Evolutionary conservation across 2,888 invertebrate genomes (phyloP).

Genomic region (Tipula unca): DNA sequence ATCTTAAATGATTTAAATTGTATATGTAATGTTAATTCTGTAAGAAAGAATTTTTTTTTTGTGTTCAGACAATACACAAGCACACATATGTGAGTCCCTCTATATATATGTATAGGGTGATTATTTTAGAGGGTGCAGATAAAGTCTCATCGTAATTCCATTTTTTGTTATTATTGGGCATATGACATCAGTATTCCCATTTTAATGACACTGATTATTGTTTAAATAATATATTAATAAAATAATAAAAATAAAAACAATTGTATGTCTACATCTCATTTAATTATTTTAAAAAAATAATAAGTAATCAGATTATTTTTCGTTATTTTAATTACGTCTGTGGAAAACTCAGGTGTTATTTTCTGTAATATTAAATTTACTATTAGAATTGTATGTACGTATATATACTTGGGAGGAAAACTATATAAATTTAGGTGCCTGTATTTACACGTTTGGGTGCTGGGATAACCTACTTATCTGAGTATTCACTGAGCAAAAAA

Average conservation of each 20-base stretch:
- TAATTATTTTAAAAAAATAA: not conserved
- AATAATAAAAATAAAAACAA: not conserved
- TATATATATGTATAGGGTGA: not conserved
- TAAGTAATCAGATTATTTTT: not conserved
- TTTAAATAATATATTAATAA: not conserved
- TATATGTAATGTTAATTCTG: not conserved
- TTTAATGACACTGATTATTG: not conserved
- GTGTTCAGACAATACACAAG: not conserved
- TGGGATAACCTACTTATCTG: too few relatives aligned
- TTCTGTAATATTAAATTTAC: too few relatives aligned
- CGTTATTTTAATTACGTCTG: not conserved
- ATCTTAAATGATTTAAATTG: constrained; percentile 8
- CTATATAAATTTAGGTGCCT: too few relatives aligned
- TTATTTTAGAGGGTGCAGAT: not conserved
- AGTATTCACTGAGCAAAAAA: too few relatives aligned
- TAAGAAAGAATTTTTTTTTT: not conserved
- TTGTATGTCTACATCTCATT: not conserved
- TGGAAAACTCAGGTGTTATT: not conserved
- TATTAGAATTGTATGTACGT: too few relatives aligned
- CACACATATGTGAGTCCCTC: too few relatives aligned
- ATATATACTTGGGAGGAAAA: too few relatives aligned
- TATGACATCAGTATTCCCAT: not conserved
- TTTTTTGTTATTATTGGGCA: not conserved
- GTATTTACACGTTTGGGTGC: too few relatives aligned
- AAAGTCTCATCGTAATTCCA: not conserved